Evolutionary conservation across 2,797 vertebrate genomes (phyloP).

Genomic region (Amblyraja radiata): DNA sequence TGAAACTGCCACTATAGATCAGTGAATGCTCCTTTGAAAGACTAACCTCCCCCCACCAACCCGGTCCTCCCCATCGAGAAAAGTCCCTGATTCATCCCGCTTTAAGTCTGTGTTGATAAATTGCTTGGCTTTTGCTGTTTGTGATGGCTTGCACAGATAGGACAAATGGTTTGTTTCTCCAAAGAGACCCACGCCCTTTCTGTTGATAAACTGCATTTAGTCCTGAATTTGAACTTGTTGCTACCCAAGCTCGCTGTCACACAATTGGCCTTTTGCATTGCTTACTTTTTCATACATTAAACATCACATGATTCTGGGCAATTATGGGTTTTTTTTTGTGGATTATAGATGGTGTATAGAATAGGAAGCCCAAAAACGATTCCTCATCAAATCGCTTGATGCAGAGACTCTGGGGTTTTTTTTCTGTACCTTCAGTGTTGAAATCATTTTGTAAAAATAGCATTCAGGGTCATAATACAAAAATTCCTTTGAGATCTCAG

Average conservation of each 20-base stretch:
- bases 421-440: neutral
- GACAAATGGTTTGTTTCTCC: slow-evolving; percentile 13
- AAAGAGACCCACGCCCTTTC: slow-evolving; percentile 24
- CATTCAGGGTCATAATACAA: neutral
- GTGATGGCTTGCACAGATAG: slow-evolving; percentile 7
- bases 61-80: neutral
- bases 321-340: neutral
- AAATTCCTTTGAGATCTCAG: neutral
- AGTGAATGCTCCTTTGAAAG: neutral
- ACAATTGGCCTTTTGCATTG: slow-evolving; percentile 24
- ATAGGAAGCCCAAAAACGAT: neutral
- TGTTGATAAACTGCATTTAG: neutral
- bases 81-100: slow-evolving; percentile 4
- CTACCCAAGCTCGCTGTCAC: slow-evolving; percentile 2
- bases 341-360: neutral
- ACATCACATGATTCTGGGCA: neutral
- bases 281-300: slow-evolving; percentile 23
- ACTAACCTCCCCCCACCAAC: neutral
- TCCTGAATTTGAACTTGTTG: neutral
- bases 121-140: slow-evolving; percentile 11
- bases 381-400: neutral
- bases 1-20: too few relatives aligned
- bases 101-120: slow-evolving; percentile 9
- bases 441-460: neutral
- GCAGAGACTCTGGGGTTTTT: neutral